Evolutionary conservation across 30 jellyfish, hydroid and myxozoan genomes (phyloP), one percentile per base, ranked within the genome.

Genomic region (Hydractinia symbiolongicarpus): DNA sequence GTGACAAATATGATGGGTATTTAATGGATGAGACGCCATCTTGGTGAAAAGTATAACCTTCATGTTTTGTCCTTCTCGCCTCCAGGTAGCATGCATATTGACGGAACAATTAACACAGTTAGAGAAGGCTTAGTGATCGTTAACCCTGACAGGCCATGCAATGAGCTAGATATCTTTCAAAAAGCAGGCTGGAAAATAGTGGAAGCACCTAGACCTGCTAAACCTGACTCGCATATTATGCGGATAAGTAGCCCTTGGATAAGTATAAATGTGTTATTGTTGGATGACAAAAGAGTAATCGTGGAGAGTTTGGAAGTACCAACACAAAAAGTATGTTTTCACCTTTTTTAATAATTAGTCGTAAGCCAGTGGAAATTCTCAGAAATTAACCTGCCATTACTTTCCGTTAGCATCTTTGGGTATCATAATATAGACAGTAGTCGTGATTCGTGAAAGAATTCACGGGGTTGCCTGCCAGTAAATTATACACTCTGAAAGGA

Each of bases 31-130:
- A 86, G 81, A 67, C 89, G 95, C 11, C 96, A 89, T 61, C 91
- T 89, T 54, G 96, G 96, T 17, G 95, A 89, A 20, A 83, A 78
- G 13, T 89, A 89, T 88, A 89, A 81, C 5, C 53, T 89, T 4
- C 96, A 89, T 61, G 52, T 80, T 7, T 54, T 89, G 7, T 55
- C 90, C 11, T 83, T 89, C 79, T 76, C 72, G 57, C 91, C 80
- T 53, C 88, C 96, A 8, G 79, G 78, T 61, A 94, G 95, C 4
- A 89, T 89, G 96, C 96, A 89, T 66, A 89, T 89, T 79, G 96
- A 89, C 76, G 95, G 91, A 13, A 89, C 96, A 11, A 61, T 89
- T 57, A 84, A 89, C 75, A 61, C 80, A 5, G 83, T 89, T 52
- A 91, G 96, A 0, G 95, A 94, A 9, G 96, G 96, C 5, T 86